Base-by-base conservation (phyloP, 2,888 invertebrate species). In the Ennomos erosarius region DNA sequence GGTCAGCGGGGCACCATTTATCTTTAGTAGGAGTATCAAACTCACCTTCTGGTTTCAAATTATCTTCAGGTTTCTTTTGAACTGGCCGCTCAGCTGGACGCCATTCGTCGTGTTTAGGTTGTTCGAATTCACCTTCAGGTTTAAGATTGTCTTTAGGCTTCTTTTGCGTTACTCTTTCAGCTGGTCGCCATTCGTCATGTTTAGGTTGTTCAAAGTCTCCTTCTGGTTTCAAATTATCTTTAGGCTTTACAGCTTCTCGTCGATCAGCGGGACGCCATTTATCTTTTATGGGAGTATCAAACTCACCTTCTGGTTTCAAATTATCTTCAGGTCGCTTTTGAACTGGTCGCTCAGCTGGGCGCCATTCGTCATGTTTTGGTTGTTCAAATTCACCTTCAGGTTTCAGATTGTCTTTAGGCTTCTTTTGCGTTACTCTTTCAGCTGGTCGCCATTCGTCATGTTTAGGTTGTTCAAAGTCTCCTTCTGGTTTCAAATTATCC, bases 371-470 rank as follows among this genome's bases (percentile, higher is more conserved):
- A 1, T 81, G 82, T 47, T 85, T 82, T 0, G 90, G 93, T 1
- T 75, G 69, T 51, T 90, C 90, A 68, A 94, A 93, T 0, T 94
- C 93, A 0, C 95, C 95, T 75, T 95, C 95, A 0, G 94, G 93
- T 44, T 80, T 84, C 0, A 95, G 74, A 75, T 95, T 94, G 68
- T 95, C 94, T 9, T 79, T 16, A 37, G 90, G 84, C 52, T 78
- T 78, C 70, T 88, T 82, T 5, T 87, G 85, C 3, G 34, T 43
- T 8, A 13, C 48, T 12, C 47, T 12, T 3, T 57, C 56, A 34
- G 56, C 56, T 0, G 88, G 88, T 1, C 73, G 71, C 78, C 82
- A 86, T 46, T 81, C 65, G 1, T 86, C 85, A 52, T 75, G 81
- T 48, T 76, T 76, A 0, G 84, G 87, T 8, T 77, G 74, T 64